Evolutionary conservation across 53 echinoderm and acorn worm species (phyloP).

Genomic region (Henricia sp.): DNA sequence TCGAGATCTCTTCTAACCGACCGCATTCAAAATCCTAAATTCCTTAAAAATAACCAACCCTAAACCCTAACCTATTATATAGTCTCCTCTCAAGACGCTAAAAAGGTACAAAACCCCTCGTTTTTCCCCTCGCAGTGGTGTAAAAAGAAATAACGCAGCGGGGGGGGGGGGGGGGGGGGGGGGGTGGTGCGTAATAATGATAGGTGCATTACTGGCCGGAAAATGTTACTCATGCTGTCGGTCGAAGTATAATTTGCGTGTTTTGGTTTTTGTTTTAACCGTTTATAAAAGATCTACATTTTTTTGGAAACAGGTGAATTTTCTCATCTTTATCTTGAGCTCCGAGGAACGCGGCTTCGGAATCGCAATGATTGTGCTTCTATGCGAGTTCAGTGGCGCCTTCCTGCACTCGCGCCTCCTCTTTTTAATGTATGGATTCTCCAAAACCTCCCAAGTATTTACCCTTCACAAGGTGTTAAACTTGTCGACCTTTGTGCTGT

Average conservation of each 20-base stretch:
- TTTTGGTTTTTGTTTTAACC: neutral
- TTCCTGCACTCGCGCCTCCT: conserved; percentile 87
- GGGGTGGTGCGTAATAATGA: neutral
- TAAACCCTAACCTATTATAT: too few relatives aligned
- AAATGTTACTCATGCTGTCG: neutral
- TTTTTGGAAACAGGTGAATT: too few relatives aligned
- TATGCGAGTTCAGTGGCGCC: conserved; percentile 82
- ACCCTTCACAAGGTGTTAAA: conserved; percentile 66
- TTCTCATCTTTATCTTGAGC: conserved; percentile 20
- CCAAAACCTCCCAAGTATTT: conserved; percentile 60
- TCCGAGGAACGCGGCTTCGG: conserved; percentile 67
- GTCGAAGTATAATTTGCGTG: neutral
- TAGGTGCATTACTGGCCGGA: neutral
- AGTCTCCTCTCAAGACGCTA: too few relatives aligned
- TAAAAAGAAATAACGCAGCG: neutral
- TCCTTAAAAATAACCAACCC: too few relatives aligned
- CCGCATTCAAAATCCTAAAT: too few relatives aligned
- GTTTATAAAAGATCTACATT: too few relatives aligned
- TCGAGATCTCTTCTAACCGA: too few relatives aligned
- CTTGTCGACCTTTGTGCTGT: conserved; percentile 71
- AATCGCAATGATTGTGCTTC: conserved; percentile 67
- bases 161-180: too few relatives aligned
- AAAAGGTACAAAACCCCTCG: too few relatives aligned
- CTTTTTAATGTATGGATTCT: conserved; percentile 71
- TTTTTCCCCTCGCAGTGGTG: too few relatives aligned